Evolutionary conservation across 2,797 vertebrate species (phyloP).

Genomic region (Phyllotis vaccarum): DNA sequence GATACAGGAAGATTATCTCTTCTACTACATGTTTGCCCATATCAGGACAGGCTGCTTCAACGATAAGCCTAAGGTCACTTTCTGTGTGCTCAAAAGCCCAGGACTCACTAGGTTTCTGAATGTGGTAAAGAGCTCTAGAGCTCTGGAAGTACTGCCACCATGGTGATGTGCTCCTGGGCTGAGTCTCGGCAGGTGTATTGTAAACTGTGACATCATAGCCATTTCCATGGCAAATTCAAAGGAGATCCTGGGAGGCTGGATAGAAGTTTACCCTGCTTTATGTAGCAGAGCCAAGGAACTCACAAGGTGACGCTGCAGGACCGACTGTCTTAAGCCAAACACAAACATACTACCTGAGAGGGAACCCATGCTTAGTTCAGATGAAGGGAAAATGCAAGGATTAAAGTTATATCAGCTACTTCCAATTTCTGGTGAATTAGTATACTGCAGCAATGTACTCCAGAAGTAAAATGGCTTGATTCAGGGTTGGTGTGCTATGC

Average conservation of each 20-base stretch:
- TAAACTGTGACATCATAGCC: neutral
- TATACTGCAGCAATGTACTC: conserved; percentile 42
- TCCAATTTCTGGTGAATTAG: conserved; percentile 30
- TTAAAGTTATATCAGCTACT: conserved; percentile 5
- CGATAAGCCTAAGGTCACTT: neutral
- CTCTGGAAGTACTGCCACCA: neutral
- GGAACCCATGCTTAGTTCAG: neutral
- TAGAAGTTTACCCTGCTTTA: neutral
- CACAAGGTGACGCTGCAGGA: too few species aligned
- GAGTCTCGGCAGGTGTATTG: neutral
- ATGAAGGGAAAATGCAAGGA: neutral
- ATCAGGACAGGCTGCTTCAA: neutral
- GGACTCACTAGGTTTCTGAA: neutral
- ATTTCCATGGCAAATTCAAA: neutral
- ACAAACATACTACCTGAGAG: neutral
- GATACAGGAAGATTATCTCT: too few species aligned
- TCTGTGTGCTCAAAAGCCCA: neutral
- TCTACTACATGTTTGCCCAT: too few species aligned
- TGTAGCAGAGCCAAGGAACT: neutral
- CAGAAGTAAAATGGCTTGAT: conserved; percentile 41
- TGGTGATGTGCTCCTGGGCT: neutral
- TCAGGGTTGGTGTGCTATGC: neutral
- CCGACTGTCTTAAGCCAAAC: neutral
- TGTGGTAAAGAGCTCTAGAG: neutral
- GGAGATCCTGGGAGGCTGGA: too few species aligned